Percentiles rank a stretch among this genome's conserved stretches.
phyloP scores from a whole-genome alignment of 2,888 invertebrate genomes.

The Ypsolopha sequella region DNA sequence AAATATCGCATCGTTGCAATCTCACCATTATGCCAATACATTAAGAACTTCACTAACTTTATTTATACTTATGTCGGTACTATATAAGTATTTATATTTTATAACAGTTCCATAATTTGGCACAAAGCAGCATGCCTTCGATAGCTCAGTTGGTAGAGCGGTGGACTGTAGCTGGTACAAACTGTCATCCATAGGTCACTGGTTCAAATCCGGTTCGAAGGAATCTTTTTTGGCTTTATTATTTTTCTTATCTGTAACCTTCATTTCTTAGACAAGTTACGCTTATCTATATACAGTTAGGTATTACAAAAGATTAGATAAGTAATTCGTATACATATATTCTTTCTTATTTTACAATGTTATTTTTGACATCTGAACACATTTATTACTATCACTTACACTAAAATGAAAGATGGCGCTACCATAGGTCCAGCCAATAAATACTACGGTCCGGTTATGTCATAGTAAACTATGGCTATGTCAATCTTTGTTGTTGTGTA shows the following conservation, averaged over 20 bases:
- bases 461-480: too few species aligned
- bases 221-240: slow-evolving; percentile 24
- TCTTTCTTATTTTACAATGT: not conserved
- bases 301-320: not conserved
- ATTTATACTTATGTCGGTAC: not conserved
- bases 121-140: slow-evolving; percentile 36
- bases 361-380: not conserved
- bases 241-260: too few species aligned
- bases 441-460: too few species aligned
- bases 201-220: slow-evolving; percentile 74
- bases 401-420: too few species aligned
- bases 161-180: slow-evolving; percentile 48
- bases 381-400: too few species aligned
- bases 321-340: not conserved
- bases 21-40: not conserved
- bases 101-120: not conserved
- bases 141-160: slow-evolving; percentile 72
- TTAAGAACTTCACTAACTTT: not conserved
- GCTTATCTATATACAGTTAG: too few species aligned
- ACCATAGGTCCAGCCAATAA: too few species aligned
- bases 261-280: too few species aligned
- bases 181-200: slow-evolving; percentile 25
- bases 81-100: not conserved
- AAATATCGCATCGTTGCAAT: not conserved
- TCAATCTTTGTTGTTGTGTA: too few species aligned